Evolutionary conservation across 2,797 vertebrate genomes (phyloP).

Genomic region (Steatocranus sp.): DNA sequence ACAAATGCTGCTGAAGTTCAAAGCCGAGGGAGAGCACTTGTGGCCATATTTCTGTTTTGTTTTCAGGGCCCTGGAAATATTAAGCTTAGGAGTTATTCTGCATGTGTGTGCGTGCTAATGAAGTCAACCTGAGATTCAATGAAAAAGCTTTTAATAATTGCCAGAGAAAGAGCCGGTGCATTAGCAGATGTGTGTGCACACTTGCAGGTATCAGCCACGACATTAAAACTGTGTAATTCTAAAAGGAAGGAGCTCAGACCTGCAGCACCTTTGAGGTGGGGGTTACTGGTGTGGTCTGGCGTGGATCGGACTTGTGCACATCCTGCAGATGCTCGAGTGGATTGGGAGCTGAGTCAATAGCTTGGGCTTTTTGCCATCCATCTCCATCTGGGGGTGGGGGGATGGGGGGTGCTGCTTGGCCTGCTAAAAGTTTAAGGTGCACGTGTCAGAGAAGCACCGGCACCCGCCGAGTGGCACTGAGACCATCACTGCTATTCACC

Average conservation of each 20-base stretch:
- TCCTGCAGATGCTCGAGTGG: neutral
- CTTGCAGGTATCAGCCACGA: neutral
- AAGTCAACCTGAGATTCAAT: conserved; percentile 42
- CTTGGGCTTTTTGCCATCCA: neutral
- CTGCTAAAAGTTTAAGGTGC: neutral
- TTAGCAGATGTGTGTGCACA: neutral
- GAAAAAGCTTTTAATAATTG: conserved; percentile 53
- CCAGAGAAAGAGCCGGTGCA: conserved; percentile 38
- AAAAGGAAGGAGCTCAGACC: neutral
- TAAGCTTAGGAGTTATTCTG: conserved; percentile 14
- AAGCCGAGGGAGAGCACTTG: conserved; percentile 65
- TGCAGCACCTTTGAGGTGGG: neutral
- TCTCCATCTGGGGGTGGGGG: neutral
- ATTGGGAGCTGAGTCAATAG: neutral
- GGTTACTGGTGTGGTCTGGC: neutral
- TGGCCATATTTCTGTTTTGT: conserved; percentile 69
- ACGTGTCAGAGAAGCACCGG: neutral
- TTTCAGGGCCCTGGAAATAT: conserved; percentile 53
- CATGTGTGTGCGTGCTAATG: conserved; percentile 1
- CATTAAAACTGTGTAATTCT: neutral
- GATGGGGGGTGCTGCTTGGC: neutral
- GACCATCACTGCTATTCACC: too few relatives aligned
- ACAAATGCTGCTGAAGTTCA: conserved; percentile 72
- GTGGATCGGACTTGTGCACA: neutral
- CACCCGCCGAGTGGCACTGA: neutral